Base-by-base conservation (phyloP, 2,888 invertebrate species). In the Cyaniris semiargus region DNA sequence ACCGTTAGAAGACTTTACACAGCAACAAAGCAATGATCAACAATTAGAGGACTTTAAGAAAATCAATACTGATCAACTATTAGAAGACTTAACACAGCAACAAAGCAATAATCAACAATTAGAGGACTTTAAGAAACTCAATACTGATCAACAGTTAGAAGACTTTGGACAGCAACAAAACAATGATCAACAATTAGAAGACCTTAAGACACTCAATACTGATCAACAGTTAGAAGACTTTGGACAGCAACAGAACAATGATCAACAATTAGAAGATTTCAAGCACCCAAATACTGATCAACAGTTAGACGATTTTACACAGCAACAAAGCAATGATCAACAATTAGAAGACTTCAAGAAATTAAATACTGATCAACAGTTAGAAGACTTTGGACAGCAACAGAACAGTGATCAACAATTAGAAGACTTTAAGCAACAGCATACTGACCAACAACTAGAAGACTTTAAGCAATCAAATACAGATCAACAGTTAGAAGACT, bases 181-280 rank as follows among this genome's bases (percentile, higher is more conserved):
- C 60, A 53, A 76, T 56, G 80, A 81, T 7, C 83, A 81, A 70
- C 27, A 44, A 75, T 76, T 78, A 70, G 70, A 71, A 70, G 71
- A 77, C 31, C 71, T 27, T 5, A 27, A 4, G 27, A 27, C 31
- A 23, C 10, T 13, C 15, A 23, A 23, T 53, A 74, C 18, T 13
- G 27, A 74, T 23, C 75, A 70, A 56, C 18, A 31, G 76, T 76
- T 76, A 27, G 53, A 60, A 34, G 53, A 76, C 15, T 53, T 31
- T 13, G 10, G 5, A 5, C 18, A 78, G 31, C 76, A 74, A 60
- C 77, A 83, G 76, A 80, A 78, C 70, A 53, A 76, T 56, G 80
- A 81, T 10, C 83, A 81, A 79, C 81, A 82, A 27, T 76, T 79
- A 66, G 81, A 81, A 76, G 81, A 82, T 15, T 70, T 70, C 7